Evolutionary conservation across 2,797 vertebrate genomes (phyloP).

Genomic region (Ctenopoma multispine): DNA sequence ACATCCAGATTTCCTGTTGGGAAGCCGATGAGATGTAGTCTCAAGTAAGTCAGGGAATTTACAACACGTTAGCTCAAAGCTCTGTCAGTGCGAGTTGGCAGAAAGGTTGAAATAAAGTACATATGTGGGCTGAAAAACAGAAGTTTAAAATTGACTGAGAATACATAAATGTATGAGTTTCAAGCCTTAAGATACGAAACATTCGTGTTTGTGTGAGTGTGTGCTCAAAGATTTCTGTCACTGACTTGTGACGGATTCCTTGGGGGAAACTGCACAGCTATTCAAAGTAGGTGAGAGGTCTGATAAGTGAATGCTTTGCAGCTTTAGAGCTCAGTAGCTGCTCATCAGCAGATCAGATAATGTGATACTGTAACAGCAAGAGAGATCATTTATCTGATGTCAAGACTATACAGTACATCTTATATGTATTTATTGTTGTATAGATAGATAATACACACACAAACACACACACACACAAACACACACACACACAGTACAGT

Average conservation of each 20-base stretch:
- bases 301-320: constrained; percentile 16
- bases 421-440: not conserved
- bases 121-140: not conserved
- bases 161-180: not conserved
- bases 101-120: not conserved
- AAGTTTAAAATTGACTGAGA: no score
- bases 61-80: no score
- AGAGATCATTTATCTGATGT: constrained; percentile 25
- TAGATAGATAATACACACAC: constrained; percentile 1
- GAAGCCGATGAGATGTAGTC: no score
- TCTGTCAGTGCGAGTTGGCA: not conserved
- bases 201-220: not conserved
- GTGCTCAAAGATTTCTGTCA: constrained; percentile 1
- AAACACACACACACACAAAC: not conserved
- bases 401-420: not conserved
- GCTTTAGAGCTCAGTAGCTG: constrained; percentile 1
- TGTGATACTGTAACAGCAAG: constrained; percentile 28
- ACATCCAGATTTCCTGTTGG: no score
- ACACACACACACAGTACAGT: constrained; percentile 21
- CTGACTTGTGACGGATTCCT: constrained; percentile 16
- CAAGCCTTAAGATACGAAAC: constrained; percentile 6
- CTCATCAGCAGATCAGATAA: constrained; percentile 11
- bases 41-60: no score
- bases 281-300: not conserved
- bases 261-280: not conserved